Percentiles rank a stretch among this genome's conserved stretches.
Conservation (phyloP, 2,113 vertebrate species). For the Neogale vison region DNA sequence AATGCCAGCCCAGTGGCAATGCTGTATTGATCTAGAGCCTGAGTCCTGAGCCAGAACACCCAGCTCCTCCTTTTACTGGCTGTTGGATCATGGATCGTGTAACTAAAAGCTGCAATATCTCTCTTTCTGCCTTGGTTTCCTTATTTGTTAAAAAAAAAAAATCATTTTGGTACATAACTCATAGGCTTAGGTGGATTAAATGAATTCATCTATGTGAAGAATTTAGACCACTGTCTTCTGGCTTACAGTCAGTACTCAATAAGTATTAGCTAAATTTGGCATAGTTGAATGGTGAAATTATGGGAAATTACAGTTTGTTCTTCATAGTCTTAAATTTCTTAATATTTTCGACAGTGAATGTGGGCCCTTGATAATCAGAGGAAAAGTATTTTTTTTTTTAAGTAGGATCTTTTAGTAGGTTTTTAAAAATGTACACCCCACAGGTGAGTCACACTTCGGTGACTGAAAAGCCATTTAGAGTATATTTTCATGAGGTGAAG, state of each 20-base stretch:
- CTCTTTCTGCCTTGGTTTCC: background rate
- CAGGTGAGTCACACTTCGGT: background rate
- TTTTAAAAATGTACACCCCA: background rate
- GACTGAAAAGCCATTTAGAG: background rate
- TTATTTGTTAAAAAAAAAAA: background rate
- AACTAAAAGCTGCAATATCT: background rate
- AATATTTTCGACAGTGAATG: background rate
- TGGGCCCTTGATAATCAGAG: slow-evolving; percentile 3
- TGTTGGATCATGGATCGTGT: background rate
- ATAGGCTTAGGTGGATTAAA: background rate
- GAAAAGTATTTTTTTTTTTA: background rate
- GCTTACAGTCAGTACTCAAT: background rate
- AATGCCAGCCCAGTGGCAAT: background rate
- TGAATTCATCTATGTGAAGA: background rate
- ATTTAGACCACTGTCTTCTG: background rate
- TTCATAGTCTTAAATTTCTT: background rate
- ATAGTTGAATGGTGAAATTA: background rate
- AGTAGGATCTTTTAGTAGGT: background rate
- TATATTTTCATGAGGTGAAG: background rate
- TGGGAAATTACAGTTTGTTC: background rate
- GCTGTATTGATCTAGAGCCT: background rate
- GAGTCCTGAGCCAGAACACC: background rate
- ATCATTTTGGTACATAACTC: background rate
- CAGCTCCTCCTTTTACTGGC: background rate
- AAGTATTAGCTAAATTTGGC: background rate